These are phyloP conservation scores for Struthio camelus DNA, from an alignment of 2,113 vertebrate species.

Conservation along the genomic window DNA sequence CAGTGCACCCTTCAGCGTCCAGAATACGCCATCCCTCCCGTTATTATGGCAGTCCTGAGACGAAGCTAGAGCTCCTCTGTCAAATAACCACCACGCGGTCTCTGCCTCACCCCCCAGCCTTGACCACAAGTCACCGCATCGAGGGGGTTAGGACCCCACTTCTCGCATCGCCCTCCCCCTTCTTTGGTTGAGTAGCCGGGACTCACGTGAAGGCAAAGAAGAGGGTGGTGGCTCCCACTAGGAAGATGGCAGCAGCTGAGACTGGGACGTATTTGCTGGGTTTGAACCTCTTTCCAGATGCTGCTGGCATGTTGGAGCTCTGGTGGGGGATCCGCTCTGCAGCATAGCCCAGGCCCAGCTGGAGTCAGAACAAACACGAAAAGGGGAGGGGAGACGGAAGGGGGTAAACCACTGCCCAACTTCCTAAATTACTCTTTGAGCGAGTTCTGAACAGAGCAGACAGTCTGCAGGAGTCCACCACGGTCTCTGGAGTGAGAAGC, in stretches of 20 bases:
- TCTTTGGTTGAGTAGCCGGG: neutral
- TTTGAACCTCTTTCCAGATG: constrained; percentile 88
- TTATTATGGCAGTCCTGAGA: neutral
- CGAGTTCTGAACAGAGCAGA: fast-evolving
- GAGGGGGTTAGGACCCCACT: too few species aligned
- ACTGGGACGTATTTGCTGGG: constrained; percentile 97
- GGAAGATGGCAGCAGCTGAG: constrained; percentile 91
- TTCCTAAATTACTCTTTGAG: neutral
- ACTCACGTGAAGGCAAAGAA: constrained; percentile 99
- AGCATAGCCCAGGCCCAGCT: constrained; percentile 83
- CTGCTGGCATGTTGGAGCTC: constrained; percentile 85
- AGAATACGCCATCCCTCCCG: neutral
- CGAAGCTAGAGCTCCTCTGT: neutral
- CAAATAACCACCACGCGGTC: fast-evolving
- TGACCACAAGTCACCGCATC: fast-evolving
- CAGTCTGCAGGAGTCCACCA: neutral
- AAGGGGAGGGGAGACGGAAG: constrained; percentile 48
- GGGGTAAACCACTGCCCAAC: neutral
- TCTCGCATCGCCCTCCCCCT: neutral
- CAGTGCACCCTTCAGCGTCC: neutral
- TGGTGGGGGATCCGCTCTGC: constrained; percentile 76
- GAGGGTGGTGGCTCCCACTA: constrained; percentile 93
- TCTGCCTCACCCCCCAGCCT: neutral
- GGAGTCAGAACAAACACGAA: constrained; percentile 68
- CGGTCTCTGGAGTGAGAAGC: neutral